A percentile compares a stretch with the other conserved stretches of the same genome.
Evolutionary conservation across 1,140 invertebrate genomes (phyloP).

Genomic region (Lucilia sericata): DNA sequence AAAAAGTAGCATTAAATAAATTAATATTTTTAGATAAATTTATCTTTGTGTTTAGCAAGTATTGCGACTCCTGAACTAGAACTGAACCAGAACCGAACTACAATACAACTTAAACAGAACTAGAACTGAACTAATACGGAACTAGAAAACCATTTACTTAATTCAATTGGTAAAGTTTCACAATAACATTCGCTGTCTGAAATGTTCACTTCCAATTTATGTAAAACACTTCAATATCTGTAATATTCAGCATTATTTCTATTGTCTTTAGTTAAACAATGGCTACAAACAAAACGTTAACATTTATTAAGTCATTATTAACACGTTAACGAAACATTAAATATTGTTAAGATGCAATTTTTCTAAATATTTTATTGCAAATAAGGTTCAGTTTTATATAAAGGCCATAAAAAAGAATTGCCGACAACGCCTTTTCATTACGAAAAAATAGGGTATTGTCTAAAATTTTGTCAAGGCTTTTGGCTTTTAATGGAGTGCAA

Average conservation of each 20-base stretch:
- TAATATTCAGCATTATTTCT: neutral
- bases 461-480: constrained; percentile 38
- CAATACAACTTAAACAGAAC: no score
- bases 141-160: no score
- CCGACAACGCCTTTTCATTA: constrained; percentile 32
- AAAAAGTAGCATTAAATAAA: no score
- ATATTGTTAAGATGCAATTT: neutral
- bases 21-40: no score
- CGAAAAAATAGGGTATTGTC: constrained; percentile 2
- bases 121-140: no score
- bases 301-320: constrained; percentile 20
- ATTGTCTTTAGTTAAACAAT: constrained; percentile 7
- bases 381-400: neutral
- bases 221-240: neutral
- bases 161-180: no score
- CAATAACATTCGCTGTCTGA: no score
- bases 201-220: no score
- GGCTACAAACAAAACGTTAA: neutral
- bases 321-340: neutral
- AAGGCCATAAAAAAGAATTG: constrained; percentile 29
- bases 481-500: neutral
- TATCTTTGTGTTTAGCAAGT: no score
- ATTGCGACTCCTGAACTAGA: no score
- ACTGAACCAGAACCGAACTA: no score
- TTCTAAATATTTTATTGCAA: neutral